Conservation (phyloP, 2,797 vertebrate species). For the Scarus forsteni region DNA sequence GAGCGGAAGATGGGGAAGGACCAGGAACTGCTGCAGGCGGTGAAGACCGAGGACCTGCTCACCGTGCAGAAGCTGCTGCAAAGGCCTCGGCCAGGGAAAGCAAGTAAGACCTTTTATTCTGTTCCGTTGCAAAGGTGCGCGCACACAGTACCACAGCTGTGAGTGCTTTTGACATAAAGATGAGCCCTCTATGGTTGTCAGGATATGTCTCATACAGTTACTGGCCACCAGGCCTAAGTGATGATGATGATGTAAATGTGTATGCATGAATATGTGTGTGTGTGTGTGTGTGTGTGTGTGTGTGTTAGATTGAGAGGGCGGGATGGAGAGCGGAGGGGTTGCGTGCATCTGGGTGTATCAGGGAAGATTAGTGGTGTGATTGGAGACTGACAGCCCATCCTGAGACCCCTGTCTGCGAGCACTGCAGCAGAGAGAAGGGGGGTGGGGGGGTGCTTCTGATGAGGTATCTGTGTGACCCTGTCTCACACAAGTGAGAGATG, state of each 20-base stretch:
- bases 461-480: constrained; percentile 42
- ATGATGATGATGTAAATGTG: constrained; percentile 9
- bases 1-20: constrained; percentile 94
- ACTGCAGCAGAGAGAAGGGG: constrained; percentile 67
- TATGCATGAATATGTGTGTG: constrained; percentile 2
- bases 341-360: constrained; percentile 48
- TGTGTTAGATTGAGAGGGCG: not conserved
- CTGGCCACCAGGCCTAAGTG: constrained; percentile 18
- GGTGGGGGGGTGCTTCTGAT: not conserved
- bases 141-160: not conserved
- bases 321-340: constrained; percentile 15
- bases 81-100: constrained; percentile 95
- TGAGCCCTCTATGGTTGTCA: too few relatives aligned
- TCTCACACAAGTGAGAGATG: constrained; percentile 30
- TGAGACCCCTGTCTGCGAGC: constrained; percentile 52
- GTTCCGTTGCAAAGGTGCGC: not conserved
- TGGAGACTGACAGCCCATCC: constrained; percentile 63
- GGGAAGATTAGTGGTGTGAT: constrained; percentile 58
- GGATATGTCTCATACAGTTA: constrained; percentile 5
- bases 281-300: constrained; percentile 4
- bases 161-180: too few relatives aligned
- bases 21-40: constrained; percentile 98
- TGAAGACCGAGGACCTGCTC: constrained; percentile 97
- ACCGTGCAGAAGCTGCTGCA: constrained; percentile 97
- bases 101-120: constrained; percentile 84